Percentiles rank a stretch among this genome's conserved stretches.
Conservation (phyloP, 2,888 invertebrate species). For the Anaspis maculata region DNA sequence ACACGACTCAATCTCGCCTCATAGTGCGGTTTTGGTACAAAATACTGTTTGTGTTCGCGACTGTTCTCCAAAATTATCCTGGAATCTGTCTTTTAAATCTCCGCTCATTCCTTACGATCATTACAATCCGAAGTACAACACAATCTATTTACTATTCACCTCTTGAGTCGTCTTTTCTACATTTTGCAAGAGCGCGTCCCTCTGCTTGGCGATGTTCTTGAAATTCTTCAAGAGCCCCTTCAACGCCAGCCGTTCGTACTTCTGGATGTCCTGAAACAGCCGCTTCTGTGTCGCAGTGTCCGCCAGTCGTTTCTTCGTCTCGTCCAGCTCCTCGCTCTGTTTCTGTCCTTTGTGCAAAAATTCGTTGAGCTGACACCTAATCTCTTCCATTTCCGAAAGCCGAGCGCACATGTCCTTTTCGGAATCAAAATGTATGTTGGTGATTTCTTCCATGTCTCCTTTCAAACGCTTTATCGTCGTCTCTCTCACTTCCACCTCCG, state of each 20-base stretch:
- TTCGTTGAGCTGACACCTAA: constrained; percentile 27
- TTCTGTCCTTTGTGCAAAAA: constrained; percentile 30
- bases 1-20: too few relatives aligned
- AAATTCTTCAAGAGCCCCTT: constrained; percentile 28
- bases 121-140: too few relatives aligned
- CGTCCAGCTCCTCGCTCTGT: constrained; percentile 27
- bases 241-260: constrained; percentile 27
- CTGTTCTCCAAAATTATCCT: too few relatives aligned
- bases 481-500: constrained; percentile 32
- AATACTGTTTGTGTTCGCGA: too few relatives aligned
- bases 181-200: neutral
- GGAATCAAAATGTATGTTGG: constrained; percentile 30
- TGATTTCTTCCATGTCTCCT: constrained; percentile 30
- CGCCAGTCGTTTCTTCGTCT: constrained; percentile 27
- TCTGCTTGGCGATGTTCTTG: constrained; percentile 15
- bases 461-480: constrained; percentile 30
- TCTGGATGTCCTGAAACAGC: constrained; percentile 27
- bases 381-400: constrained; percentile 33
- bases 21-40: too few relatives aligned
- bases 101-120: too few relatives aligned
- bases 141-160: too few relatives aligned
- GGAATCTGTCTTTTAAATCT: too few relatives aligned
- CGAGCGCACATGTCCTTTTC: constrained; percentile 35
- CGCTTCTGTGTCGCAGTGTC: constrained; percentile 15
- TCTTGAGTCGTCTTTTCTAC: too few relatives aligned